A percentile compares a stretch with the other conserved stretches of the same genome.
Evolutionary conservation across 2,113 vertebrate genomes (phyloP).

Genomic region (Porphyrio hochstetteri): DNA sequence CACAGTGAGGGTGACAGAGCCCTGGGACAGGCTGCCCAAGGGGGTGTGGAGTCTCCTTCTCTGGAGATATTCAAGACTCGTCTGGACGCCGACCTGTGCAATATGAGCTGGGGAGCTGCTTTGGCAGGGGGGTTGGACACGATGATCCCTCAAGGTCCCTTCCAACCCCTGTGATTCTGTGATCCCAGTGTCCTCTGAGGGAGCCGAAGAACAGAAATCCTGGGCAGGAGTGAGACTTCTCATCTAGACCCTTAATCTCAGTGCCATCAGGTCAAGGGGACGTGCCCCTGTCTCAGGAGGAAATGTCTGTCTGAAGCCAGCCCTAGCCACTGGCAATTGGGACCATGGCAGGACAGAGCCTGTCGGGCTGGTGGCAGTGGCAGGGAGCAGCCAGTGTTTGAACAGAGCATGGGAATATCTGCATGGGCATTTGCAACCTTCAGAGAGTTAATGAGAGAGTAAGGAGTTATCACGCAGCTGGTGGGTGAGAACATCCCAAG

Average conservation of each 20-base stretch:
- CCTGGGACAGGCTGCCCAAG: no score
- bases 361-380: background rate
- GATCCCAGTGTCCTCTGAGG: background rate
- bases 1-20: no score
- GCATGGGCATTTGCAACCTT: background rate
- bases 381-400: background rate
- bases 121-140: no score
- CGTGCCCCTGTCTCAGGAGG: background rate
- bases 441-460: background rate
- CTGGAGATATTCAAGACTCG: no score
- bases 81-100: no score
- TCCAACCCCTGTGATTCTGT: no score
- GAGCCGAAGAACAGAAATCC: accelerated
- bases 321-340: background rate
- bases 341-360: background rate
- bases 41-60: no score
- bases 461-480: background rate
- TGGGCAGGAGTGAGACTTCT: background rate
- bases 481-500: background rate
- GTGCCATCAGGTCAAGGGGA: background rate
- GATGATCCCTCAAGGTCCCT: no score
- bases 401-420: background rate
- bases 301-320: background rate
- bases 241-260: background rate
- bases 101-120: no score